Evolutionary conservation across 2,888 invertebrate genomes (phyloP).

Genomic region (Hyposoter dolosus): DNA sequence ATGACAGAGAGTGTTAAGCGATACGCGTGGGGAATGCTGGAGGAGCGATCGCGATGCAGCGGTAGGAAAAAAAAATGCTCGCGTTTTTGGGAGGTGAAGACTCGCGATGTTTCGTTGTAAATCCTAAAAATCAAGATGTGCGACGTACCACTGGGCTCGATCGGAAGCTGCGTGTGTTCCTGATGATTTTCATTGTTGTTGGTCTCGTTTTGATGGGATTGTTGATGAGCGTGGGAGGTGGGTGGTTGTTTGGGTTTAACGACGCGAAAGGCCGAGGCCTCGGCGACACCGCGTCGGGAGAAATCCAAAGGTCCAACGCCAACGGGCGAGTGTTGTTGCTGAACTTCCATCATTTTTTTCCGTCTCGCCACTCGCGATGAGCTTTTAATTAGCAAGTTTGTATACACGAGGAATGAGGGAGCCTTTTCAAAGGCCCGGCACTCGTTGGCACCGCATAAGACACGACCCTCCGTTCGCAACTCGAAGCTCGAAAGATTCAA

Average conservation of each 20-base stretch:
- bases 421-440: slow-evolving; percentile 53
- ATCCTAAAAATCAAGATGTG: neutral
- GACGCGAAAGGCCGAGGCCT: slow-evolving; percentile 83
- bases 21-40: slow-evolving; percentile 3
- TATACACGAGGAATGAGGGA: neutral
- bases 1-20: slow-evolving; percentile 77
- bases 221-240: slow-evolving; percentile 76
- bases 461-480: neutral
- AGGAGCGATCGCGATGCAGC: neutral
- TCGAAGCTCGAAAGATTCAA: neutral
- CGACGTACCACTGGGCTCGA: slow-evolving; percentile 77
- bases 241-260: slow-evolving; percentile 83
- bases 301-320: slow-evolving; percentile 84
- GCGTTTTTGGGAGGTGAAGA: neutral
- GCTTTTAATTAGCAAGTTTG: too few relatives aligned
- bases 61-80: slow-evolving; percentile 24
- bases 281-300: slow-evolving; percentile 83
- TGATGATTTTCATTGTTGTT: slow-evolving; percentile 74
- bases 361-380: neutral
- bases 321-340: slow-evolving; percentile 84
- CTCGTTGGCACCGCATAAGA: slow-evolving; percentile 47
- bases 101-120: neutral
- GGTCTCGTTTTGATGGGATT: slow-evolving; percentile 75
- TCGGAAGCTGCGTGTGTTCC: slow-evolving; percentile 77
- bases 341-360: slow-evolving; percentile 79